These are phyloP conservation scores for Pitta sordida DNA, from an alignment of 2,113 vertebrate genomes.

Conservation along the genomic window DNA sequence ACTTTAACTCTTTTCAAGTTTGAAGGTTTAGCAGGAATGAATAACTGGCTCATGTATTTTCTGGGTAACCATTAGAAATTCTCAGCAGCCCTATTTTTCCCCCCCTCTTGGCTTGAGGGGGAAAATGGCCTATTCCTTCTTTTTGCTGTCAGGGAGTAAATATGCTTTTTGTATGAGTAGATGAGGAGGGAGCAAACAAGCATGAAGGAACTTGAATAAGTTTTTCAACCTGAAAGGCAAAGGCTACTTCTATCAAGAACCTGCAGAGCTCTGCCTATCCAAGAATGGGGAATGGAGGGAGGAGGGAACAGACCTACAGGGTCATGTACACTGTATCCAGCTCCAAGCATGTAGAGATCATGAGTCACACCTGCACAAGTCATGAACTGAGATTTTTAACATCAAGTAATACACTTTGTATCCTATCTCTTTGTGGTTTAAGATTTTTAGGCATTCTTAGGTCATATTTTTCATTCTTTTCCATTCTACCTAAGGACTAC, in stretches of 20 bases:
- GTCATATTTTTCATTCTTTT: not conserved
- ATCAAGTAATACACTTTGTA: not conserved
- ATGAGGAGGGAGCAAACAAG: not conserved
- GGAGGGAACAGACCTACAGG: not conserved
- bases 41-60: not conserved
- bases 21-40: not conserved
- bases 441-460: not conserved
- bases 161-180: not conserved
- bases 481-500: not conserved
- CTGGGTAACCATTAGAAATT: not conserved
- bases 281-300: not conserved
- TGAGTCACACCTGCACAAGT: not conserved
- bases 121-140: not conserved
- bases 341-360: not conserved
- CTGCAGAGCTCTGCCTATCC: not conserved
- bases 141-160: not conserved
- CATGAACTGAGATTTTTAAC: not conserved
- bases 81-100: not conserved
- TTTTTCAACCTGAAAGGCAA: not conserved
- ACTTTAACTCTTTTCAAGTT: not conserved
- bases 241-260: not conserved
- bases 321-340: not conserved
- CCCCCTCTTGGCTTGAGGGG: not conserved
- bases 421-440: not conserved
- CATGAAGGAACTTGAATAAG: not conserved